Evolutionary conservation across 1,140 invertebrate genomes (phyloP).

Genomic region (Ctenoplectra terminalis): DNA sequence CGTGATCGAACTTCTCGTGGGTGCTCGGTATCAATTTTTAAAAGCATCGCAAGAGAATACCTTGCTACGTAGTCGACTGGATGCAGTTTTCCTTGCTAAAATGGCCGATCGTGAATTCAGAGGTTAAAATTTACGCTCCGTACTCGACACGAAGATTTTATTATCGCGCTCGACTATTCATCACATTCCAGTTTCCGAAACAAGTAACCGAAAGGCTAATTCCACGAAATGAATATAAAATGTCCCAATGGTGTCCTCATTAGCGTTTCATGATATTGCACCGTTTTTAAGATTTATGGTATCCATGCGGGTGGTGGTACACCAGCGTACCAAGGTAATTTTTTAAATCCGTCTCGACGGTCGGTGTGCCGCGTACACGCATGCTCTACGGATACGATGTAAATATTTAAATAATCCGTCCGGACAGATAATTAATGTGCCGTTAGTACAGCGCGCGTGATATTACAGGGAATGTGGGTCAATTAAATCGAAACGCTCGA

Average conservation of each 20-base stretch:
- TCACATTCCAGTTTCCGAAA: constrained; percentile 57
- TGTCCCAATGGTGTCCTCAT: constrained; percentile 69
- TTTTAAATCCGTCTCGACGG: constrained; percentile 61
- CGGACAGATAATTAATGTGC: constrained; percentile 58
- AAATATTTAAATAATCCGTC: constrained; percentile 66
- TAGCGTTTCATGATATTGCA: constrained; percentile 70
- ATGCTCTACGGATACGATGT: constrained; percentile 26
- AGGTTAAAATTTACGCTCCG: constrained; percentile 48
- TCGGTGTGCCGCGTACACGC: constrained; percentile 43
- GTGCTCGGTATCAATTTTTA: background rate
- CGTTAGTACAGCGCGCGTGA: constrained; percentile 46
- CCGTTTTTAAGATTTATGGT: constrained; percentile 66
- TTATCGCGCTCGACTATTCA: constrained; percentile 60
- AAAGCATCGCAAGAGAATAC: background rate
- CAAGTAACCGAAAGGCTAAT: constrained; percentile 64
- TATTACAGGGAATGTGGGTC: constrained; percentile 30
- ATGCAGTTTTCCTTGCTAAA: constrained; percentile 14
- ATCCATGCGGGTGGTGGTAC: constrained; percentile 50
- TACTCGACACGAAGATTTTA: constrained; percentile 53
- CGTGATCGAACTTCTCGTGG: too few relatives aligned
- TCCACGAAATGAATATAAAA: constrained; percentile 68
- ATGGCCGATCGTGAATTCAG: constrained; percentile 18
- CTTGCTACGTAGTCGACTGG: background rate
- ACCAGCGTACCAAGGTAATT: constrained; percentile 52
- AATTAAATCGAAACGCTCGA: constrained; percentile 42